phyloP scores from a whole-genome alignment of 2,113 vertebrate genomes.

The Hemicordylus capensis region DNA sequence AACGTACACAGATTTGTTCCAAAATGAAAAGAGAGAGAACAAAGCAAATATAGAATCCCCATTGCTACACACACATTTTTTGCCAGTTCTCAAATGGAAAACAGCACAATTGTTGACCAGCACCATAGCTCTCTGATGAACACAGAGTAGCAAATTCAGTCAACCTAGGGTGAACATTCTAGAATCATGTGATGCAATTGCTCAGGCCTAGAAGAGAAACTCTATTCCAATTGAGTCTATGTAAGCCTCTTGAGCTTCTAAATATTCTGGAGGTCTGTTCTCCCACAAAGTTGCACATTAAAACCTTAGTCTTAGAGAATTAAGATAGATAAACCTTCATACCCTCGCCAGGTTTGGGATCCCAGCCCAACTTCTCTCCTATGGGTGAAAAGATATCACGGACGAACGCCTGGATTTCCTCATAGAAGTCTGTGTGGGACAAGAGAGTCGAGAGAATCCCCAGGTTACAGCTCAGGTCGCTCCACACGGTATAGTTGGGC shows the following conservation, averaged over 20 bases:
- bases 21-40: neutral
- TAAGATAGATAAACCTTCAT: conserved; percentile 48
- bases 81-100: neutral
- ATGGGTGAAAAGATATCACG: conserved; percentile 95
- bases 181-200: neutral
- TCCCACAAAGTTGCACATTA: neutral
- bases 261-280: neutral
- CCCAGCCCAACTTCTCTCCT: conserved; percentile 94
- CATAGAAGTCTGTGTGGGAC: conserved; percentile 95
- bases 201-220: neutral
- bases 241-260: neutral
- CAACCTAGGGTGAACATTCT: too few species aligned
- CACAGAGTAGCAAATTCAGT: too few species aligned
- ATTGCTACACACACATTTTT: neutral
- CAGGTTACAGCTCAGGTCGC: conserved; percentile 98
- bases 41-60: neutral
- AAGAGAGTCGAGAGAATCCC: conserved; percentile 93
- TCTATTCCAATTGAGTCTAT: neutral
- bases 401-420: conserved; percentile 96
- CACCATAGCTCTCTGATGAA: too few species aligned
- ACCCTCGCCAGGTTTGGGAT: conserved; percentile 94
- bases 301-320: neutral
- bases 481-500: conserved; percentile 99
- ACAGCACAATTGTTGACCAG: neutral
- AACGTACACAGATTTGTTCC: neutral